Evolutionary conservation across 2,888 invertebrate species (phyloP).

Genomic region (Antheraea assamensis): DNA sequence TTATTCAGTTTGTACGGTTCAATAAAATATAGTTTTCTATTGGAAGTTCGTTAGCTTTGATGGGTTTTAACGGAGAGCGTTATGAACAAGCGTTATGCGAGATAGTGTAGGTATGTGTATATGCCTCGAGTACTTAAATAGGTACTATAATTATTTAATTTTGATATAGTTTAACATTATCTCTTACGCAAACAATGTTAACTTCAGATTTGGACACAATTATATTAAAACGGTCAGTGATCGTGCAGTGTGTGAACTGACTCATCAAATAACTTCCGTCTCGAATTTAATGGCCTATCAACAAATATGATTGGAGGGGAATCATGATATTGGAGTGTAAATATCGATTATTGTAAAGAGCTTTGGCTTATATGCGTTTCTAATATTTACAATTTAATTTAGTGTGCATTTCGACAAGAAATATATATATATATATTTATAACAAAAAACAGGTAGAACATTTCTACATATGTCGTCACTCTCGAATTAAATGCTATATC

Average conservation of each 20-base stretch:
- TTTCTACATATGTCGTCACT: too few species aligned
- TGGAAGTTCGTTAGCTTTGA: neutral
- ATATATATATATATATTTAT: neutral
- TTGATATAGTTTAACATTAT: neutral
- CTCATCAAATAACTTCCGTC: neutral
- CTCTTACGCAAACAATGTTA: neutral
- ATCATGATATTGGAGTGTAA: neutral
- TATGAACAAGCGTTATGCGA: neutral
- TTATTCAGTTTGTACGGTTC: neutral
- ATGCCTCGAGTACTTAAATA: neutral
- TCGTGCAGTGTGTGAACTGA: neutral
- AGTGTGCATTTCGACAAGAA: too few species aligned
- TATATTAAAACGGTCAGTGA: neutral
- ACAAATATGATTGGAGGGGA: neutral
- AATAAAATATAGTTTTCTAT: neutral
- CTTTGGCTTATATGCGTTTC: neutral
- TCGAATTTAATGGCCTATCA: neutral
- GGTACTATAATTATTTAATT: neutral
- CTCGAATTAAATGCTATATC: too few species aligned
- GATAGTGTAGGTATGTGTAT: neutral
- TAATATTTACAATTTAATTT: too few species aligned
- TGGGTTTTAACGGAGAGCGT: neutral
- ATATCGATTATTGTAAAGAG: neutral
- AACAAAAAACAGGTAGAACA: neutral
- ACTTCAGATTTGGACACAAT: neutral